Evolutionary conservation across 2,113 vertebrate genomes (phyloP).

Genomic region (Noturus placidus): DNA sequence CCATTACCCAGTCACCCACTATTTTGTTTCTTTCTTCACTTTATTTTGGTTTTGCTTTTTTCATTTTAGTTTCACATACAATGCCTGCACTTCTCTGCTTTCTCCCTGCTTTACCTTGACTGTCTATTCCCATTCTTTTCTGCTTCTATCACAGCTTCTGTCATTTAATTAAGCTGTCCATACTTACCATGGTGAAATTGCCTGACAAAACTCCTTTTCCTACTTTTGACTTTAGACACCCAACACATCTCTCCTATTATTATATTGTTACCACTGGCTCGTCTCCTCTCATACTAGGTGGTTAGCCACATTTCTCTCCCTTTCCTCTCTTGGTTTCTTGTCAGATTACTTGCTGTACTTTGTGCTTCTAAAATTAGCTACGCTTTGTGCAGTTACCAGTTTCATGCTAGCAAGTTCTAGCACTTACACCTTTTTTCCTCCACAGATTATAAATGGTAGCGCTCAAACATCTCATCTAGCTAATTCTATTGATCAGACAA

Average conservation of each 20-base stretch:
- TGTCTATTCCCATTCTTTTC: neutral
- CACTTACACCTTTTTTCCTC: neutral
- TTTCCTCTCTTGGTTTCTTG: neutral
- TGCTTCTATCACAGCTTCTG: slow-evolving; percentile 7
- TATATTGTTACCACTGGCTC: neutral
- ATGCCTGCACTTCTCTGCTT: neutral
- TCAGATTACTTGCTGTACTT: neutral
- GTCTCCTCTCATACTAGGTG: neutral
- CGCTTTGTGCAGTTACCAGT: neutral
- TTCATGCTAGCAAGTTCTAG: neutral
- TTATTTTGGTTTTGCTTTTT: neutral
- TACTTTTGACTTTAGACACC: neutral
- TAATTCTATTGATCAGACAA: neutral
- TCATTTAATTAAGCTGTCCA: neutral
- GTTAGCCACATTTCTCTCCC: neutral
- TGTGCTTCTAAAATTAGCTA: neutral
- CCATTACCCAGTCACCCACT: neutral
- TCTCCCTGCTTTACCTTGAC: neutral
- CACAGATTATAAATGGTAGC: neutral
- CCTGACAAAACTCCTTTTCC: slow-evolving; percentile 15
- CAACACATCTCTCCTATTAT: neutral
- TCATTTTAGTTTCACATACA: slow-evolving; percentile 1
- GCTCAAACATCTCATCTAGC: neutral
- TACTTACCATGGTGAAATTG: slow-evolving; percentile 1
- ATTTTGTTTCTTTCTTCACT: neutral